Evolutionary conservation across 2,113 vertebrate genomes (phyloP).

Genomic region (Engystomops pustulosus): DNA sequence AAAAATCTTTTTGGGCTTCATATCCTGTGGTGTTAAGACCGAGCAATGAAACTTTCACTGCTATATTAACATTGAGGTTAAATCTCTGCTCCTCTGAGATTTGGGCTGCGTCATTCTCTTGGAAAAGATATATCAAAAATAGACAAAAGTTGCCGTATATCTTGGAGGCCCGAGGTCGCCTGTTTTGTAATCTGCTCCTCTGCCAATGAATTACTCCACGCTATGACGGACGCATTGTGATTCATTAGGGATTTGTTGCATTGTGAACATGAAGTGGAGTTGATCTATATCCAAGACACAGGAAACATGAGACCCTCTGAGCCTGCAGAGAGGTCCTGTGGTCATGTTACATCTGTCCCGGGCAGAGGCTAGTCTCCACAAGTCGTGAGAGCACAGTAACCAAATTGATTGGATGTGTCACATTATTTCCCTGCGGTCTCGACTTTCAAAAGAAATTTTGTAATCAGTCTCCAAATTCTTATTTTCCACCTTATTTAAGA

Average conservation of each 20-base stretch:
- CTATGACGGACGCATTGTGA: neutral
- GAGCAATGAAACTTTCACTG: neutral
- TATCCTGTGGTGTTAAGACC: neutral
- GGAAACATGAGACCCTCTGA: constrained; percentile 19
- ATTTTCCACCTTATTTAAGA: constrained; percentile 4
- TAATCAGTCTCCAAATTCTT: neutral
- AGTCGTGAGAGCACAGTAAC: neutral
- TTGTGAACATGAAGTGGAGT: constrained; percentile 40
- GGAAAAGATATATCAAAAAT: neutral
- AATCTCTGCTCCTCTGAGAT: neutral
- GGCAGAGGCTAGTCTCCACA: constrained; percentile 28
- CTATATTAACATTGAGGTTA: neutral
- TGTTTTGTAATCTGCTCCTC: neutral
- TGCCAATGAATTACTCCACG: neutral
- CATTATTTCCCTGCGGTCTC: constrained; percentile 25
- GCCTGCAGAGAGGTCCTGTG: neutral
- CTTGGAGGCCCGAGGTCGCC: neutral
- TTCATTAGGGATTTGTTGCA: constrained; percentile 31
- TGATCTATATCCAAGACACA: constrained; percentile 22
- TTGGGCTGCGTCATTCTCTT: neutral
- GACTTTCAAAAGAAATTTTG: constrained; percentile 21
- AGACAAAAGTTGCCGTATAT: neutral
- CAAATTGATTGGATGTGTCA: constrained; percentile 48
- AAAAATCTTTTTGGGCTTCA: neutral
- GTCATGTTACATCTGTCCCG: constrained; percentile 41